Evolutionary conservation across 2,113 vertebrate genomes (phyloP), one percentile per base, ranked within the genome.

Genomic region (Fregata magnificens): DNA sequence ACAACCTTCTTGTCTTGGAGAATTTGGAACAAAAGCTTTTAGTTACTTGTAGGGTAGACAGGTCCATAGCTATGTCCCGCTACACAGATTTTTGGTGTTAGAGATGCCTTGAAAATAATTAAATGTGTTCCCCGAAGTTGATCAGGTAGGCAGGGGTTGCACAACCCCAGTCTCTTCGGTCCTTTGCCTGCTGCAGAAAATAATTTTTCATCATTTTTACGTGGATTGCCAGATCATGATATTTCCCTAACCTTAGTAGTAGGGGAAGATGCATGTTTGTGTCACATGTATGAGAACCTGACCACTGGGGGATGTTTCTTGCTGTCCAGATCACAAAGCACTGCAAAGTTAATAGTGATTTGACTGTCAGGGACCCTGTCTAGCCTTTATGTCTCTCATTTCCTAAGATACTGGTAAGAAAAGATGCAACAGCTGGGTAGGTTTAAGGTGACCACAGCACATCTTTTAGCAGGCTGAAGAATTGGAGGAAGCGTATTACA

Each of bases 401-500:
- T 49, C 34, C 24, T 34, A 16, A 13, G 31, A 6, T 24, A 13
- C 4, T 6, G 15, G 7, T 31, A 22, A 70, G 66, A 77, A 67
- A 69, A 73, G 36, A 4, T 16, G 21, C 6, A 16, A 11, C 21
- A 19, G 18, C 58, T 53, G 34, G 22, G 31, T 31, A 24, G 55
- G 24, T 31, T 65, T 49, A 31, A 32, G 32, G 40, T 62, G 32
- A n/a, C 11, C 11, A 10, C 29, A 44, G 34, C 11, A 4, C 19
- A 10, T 10, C 18, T 47, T 77, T 5, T 5, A 52, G 31, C 3
- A 2, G 11, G 12, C 2, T 65, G 50, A 49, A 52, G 66, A 45
- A 28, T 2, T 58, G 32, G 22, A 76, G 53, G n/a, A 55, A 29
- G 44, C 0, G 0, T 32, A 0, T 58, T 49, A 3, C 2, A 22